Evolutionary conservation across 2,888 invertebrate species (phyloP).

Genomic region (Halocaridina rubra): DNA sequence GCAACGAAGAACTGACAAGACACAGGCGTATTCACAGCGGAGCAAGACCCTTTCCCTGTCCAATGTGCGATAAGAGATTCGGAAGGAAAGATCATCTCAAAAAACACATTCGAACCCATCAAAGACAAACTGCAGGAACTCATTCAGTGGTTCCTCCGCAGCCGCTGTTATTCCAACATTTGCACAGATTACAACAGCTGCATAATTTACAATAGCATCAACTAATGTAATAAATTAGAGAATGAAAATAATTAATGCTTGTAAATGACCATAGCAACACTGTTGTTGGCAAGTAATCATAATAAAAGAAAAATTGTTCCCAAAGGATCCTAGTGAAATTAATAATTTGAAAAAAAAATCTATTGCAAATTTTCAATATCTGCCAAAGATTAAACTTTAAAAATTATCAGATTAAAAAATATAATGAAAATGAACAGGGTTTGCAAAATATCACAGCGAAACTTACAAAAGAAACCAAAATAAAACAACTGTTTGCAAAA

Average conservation of each 20-base stretch:
- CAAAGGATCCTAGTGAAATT: no score
- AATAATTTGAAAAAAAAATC: no score
- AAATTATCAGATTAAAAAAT: no score
- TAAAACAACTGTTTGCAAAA: no score
- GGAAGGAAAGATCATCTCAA: slow-evolving; percentile 84
- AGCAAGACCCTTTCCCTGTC: slow-evolving; percentile 80
- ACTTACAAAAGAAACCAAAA: no score
- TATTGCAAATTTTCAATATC: no score
- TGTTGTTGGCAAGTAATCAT: no score
- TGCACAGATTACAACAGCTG: not conserved
- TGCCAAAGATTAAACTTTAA: no score
- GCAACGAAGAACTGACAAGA: slow-evolving; percentile 92
- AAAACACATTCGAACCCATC: slow-evolving; percentile 71
- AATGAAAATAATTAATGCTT: not conserved
- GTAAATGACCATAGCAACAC: no score
- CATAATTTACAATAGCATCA: not conserved
- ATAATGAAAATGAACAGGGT: no score
- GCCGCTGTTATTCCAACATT: slow-evolving; percentile 31
- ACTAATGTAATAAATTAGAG: not conserved
- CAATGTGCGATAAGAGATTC: slow-evolving; percentile 82
- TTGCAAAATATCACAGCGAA: no score
- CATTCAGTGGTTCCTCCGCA: slow-evolving; percentile 33
- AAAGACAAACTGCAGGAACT: slow-evolving; percentile 48
- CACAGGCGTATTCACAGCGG: slow-evolving; percentile 83
- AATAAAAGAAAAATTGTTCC: no score